Conservation (phyloP, 1,140 invertebrate genomes). For the Drosophila baimaii region DNA sequence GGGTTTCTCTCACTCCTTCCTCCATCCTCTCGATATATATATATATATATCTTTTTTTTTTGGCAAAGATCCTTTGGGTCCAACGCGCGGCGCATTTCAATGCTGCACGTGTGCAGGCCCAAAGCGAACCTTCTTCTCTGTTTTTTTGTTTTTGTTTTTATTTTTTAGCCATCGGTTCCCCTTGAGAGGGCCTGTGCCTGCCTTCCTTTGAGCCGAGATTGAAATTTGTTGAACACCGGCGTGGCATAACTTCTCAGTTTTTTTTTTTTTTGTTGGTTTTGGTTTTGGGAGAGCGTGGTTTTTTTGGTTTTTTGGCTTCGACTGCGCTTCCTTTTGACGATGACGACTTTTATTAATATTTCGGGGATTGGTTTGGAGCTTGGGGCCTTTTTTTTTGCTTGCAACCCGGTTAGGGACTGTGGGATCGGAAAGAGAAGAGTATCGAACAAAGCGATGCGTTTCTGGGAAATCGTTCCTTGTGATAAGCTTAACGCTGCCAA, state of each 20-base stretch:
- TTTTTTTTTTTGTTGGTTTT: constrained; percentile 31
- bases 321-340: constrained; percentile 78
- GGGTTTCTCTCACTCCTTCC: constrained; percentile 3
- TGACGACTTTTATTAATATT: constrained; percentile 83
- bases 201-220: constrained; percentile 75
- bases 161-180: constrained; percentile 11
- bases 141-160: background rate
- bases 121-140: constrained; percentile 42
- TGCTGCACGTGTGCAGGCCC: constrained; percentile 77
- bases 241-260: constrained; percentile 70
- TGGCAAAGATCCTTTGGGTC: constrained; percentile 74
- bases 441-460: constrained; percentile 72
- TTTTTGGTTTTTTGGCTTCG: constrained; percentile 47
- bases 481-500: constrained; percentile 50
- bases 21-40: background rate
- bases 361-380: constrained; percentile 65
- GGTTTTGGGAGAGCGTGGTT: constrained; percentile 7
- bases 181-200: constrained; percentile 13
- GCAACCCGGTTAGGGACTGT: constrained; percentile 7
- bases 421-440: constrained; percentile 38
- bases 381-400: constrained; percentile 48
- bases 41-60: constrained; percentile 38
- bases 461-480: constrained; percentile 70
- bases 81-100: constrained; percentile 78
- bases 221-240: constrained; percentile 80